phyloP scores from a whole-genome alignment of 2,113 vertebrate species.

The Opisthocomus hoazin region DNA sequence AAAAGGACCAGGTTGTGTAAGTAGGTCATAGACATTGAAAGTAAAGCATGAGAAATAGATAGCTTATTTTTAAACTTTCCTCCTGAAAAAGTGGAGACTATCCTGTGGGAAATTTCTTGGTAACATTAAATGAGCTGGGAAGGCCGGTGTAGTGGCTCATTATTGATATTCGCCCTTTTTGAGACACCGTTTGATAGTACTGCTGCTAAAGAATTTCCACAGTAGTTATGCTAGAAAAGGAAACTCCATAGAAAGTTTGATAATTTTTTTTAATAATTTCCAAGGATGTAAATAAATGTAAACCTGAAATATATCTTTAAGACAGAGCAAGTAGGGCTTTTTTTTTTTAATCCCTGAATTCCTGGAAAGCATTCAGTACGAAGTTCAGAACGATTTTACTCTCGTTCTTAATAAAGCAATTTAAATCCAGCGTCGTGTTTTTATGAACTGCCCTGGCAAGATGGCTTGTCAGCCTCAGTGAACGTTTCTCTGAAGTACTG shows the following conservation, averaged over 20 bases:
- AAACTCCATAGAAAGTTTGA: background rate
- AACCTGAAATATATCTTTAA: background rate
- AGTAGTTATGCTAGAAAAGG: background rate
- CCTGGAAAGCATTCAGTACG: background rate
- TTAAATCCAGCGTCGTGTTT: background rate
- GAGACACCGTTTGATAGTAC: background rate
- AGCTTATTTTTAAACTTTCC: constrained; percentile 42
- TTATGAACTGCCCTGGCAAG: background rate
- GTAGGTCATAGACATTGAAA: constrained; percentile 14
- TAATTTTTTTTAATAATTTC: background rate
- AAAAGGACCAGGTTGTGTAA: background rate
- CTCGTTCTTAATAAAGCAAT: background rate
- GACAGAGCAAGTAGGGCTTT: background rate
- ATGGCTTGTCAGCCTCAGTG: background rate
- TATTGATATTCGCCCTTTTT: background rate
- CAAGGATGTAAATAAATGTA: background rate
- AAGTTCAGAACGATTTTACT: background rate
- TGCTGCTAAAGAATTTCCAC: background rate
- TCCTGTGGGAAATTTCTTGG: constrained; percentile 38
- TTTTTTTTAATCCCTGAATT: background rate
- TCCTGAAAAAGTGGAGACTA: constrained; percentile 23
- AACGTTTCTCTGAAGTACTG: background rate
- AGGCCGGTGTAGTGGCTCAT: background rate
- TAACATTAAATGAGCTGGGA: background rate
- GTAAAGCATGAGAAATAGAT: constrained; percentile 2